phyloP scores from a whole-genome alignment of 1,140 invertebrate species.

The Armadillidium nasatum region DNA sequence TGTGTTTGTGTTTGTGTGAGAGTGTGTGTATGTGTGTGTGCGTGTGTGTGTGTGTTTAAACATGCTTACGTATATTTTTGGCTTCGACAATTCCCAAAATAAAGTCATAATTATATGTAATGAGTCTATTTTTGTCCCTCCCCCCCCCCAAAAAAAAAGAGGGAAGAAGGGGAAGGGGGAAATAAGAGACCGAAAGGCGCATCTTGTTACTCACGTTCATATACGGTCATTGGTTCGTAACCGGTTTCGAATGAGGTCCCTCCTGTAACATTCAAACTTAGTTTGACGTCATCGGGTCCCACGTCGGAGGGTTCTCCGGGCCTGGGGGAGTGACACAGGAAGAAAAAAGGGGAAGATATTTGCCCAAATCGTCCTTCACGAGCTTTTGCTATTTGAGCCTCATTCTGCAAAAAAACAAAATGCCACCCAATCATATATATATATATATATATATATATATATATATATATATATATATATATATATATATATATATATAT shows the following conservation, averaged over 20 bases:
- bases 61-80: no score
- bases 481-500: not conserved
- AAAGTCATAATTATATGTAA: no score
- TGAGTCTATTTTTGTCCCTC: no score
- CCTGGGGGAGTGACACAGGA: constrained; percentile 41
- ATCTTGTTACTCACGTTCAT: constrained; percentile 29
- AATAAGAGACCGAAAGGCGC: not conserved
- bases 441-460: not conserved
- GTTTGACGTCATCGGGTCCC: constrained; percentile 24
- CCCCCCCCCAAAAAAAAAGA: no score
- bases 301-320: constrained; percentile 31
- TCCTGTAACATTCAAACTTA: constrained; percentile 30
- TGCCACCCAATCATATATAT: not conserved
- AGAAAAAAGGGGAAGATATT: constrained; percentile 41
- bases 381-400: not conserved
- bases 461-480: constrained; percentile 1
- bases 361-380: constrained; percentile 22
- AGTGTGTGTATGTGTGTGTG: no score
- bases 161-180: no score
- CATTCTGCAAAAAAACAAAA: not conserved
- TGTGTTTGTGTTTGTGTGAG: no score
- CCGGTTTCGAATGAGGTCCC: constrained; percentile 25
- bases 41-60: no score
- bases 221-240: constrained; percentile 34
- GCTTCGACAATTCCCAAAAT: no score